Conservation (phyloP, 2,888 invertebrate species). For the Pyralis farinalis region DNA sequence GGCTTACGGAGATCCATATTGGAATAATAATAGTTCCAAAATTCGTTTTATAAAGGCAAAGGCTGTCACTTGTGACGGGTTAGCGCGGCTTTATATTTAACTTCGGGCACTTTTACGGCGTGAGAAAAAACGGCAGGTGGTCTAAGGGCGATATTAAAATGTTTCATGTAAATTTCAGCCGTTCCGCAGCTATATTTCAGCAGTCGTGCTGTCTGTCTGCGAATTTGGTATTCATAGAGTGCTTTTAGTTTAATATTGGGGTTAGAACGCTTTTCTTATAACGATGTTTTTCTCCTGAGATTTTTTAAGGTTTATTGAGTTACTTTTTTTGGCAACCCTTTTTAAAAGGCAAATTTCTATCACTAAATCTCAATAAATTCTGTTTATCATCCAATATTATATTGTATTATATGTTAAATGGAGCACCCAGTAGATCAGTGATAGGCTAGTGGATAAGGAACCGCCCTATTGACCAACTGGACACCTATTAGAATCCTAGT, state of each 20-base stretch:
- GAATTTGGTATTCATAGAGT: slow-evolving; percentile 72
- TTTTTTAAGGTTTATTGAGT: slow-evolving; percentile 12
- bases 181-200: slow-evolving; percentile 63
- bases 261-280: slow-evolving; percentile 17
- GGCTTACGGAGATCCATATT: no score
- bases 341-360: no score
- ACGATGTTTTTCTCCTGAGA: slow-evolving; percentile 17
- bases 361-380: no score
- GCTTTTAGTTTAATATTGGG: slow-evolving; percentile 66
- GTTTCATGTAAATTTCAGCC: slow-evolving; percentile 75
- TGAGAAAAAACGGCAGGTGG: slow-evolving; percentile 76
- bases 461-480: no score
- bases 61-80: slow-evolving; percentile 33
- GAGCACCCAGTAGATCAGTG: no score
- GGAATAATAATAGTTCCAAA: background rate
- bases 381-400: no score
- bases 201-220: slow-evolving; percentile 57
- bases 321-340: slow-evolving; percentile 3
- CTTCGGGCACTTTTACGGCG: slow-evolving; percentile 57
- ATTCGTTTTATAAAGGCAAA: slow-evolving; percentile 14
- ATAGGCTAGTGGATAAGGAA: no score
- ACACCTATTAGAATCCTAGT: no score
- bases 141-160: slow-evolving; percentile 70
- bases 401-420: no score
- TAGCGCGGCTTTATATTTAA: slow-evolving; percentile 48